A percentile compares a stretch with the other conserved stretches of the same genome.
Evolutionary conservation across 92 coral and sea anemone species (phyloP).

Genomic region (Zoanthus sansibaricus): DNA sequence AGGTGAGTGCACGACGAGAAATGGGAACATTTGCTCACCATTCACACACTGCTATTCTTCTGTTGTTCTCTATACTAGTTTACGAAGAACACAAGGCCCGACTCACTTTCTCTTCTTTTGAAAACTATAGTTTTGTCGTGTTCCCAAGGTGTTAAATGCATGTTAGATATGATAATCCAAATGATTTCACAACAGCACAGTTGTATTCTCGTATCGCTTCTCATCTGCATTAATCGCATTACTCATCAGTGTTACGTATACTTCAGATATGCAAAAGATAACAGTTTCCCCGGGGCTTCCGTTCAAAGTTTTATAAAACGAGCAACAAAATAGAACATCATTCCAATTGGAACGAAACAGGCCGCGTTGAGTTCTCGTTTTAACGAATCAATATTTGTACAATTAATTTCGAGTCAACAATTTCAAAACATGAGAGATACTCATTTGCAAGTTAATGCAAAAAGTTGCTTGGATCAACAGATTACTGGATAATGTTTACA

Average conservation of each 20-base stretch:
- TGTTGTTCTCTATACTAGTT: neutral
- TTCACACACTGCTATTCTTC: neutral
- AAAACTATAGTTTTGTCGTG: neutral
- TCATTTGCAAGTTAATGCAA: constrained; percentile 81
- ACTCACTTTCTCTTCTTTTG: neutral
- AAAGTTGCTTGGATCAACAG: constrained; percentile 83
- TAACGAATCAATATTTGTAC: constrained; percentile 81
- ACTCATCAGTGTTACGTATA: constrained; percentile 30
- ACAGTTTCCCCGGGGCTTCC: constrained; percentile 61
- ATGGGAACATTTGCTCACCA: neutral
- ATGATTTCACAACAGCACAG: constrained; percentile 25
- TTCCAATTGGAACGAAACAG: constrained; percentile 23
- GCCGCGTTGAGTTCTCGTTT: neutral
- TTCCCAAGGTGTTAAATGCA: constrained; percentile 11
- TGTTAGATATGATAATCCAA: constrained; percentile 16
- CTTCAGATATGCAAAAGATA: constrained; percentile 46
- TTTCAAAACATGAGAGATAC: constrained; percentile 48
- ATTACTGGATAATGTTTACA: constrained; percentile 88
- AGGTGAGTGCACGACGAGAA: neutral
- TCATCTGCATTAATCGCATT: constrained; percentile 68
- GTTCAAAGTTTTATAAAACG: constrained; percentile 24
- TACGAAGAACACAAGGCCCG: too few species aligned
- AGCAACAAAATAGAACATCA: constrained; percentile 8
- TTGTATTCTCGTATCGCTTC: constrained; percentile 52
- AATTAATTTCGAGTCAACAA: constrained; percentile 77